Conservation (phyloP, 2,113 vertebrate species). For the Cryptomyrus ogoouensis region DNA sequence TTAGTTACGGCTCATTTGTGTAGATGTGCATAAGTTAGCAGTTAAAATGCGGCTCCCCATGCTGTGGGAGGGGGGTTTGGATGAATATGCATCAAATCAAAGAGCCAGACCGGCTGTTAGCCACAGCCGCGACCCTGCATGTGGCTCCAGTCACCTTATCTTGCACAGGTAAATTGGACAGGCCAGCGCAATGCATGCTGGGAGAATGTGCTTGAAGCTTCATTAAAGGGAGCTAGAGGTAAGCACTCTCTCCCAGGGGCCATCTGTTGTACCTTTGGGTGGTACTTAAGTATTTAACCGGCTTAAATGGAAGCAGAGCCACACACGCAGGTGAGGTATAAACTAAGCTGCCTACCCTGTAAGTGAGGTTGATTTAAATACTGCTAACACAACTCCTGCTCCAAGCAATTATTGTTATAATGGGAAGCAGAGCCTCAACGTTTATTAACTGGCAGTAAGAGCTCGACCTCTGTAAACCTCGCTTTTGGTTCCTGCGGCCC, state of each 20-base stretch:
- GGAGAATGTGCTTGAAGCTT: not conserved
- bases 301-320: not conserved
- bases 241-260: not conserved
- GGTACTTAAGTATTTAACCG: not conserved
- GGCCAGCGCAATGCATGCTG: not conserved
- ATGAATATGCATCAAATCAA: not conserved
- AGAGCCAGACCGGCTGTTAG: not conserved
- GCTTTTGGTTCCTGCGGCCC: not conserved
- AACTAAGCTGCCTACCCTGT: not conserved
- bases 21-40: not conserved
- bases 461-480: not conserved
- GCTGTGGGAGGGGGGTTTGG: not conserved
- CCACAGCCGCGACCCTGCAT: not conserved
- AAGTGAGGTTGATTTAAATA: not conserved
- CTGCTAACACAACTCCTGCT: not conserved
- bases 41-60: not conserved
- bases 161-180: not conserved
- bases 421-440: not conserved
- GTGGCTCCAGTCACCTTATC: not conserved
- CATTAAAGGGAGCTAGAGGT: not conserved
- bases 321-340: not conserved
- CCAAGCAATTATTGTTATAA: not conserved
- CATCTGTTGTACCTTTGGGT: not conserved
- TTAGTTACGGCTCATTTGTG: not conserved
- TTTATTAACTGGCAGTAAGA: not conserved